Evolutionary conservation across 92 coral and sea anemone species (phyloP).

Genomic region (Pocillopora meandrina): DNA sequence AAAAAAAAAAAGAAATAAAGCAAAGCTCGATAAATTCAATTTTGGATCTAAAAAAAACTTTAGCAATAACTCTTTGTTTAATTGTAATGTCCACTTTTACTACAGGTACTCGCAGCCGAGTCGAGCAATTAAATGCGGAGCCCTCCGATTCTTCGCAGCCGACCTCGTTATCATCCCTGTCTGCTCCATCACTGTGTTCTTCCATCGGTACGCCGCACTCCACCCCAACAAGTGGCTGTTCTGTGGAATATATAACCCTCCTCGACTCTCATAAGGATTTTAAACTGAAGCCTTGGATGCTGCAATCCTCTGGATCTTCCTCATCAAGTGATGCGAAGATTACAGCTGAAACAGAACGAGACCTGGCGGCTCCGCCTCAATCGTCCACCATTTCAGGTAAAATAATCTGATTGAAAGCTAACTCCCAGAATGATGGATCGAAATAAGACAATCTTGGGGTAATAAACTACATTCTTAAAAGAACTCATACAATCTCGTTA

Average conservation of each 20-base stretch:
- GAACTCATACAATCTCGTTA: too few species aligned
- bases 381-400: too few species aligned
- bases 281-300: too few species aligned
- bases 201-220: slow-evolving; percentile 25
- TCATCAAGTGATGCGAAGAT: neutral
- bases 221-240: neutral
- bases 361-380: neutral
- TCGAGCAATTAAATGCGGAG: neutral
- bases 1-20: too few species aligned
- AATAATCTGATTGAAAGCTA: too few species aligned
- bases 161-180: neutral
- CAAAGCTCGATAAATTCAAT: too few species aligned
- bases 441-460: too few species aligned
- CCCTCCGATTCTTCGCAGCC: neutral
- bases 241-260: too few species aligned
- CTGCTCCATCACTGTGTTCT: neutral
- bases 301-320: too few species aligned
- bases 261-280: neutral
- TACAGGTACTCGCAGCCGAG: neutral
- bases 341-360: neutral
- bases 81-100: neutral
- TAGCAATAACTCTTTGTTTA: too few species aligned
- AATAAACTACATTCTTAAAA: neutral
- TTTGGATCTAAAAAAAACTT: too few species aligned
- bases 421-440: too few species aligned